Percentiles rank a stretch among this genome's conserved stretches.
Conservation (phyloP, 2,888 invertebrate genomes). For the Belgica antarctica region DNA sequence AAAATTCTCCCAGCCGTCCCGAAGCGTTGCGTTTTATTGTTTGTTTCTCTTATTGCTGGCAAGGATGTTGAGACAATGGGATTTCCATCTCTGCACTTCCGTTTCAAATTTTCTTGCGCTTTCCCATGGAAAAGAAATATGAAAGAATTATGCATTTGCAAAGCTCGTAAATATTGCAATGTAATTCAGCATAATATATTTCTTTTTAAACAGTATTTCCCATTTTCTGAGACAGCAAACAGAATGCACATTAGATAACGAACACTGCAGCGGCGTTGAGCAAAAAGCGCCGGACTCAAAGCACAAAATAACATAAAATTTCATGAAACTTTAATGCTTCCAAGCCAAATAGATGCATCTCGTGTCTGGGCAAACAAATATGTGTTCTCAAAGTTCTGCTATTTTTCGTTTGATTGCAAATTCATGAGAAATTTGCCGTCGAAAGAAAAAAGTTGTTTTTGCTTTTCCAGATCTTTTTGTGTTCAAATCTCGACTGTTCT, state of each 20-base stretch:
- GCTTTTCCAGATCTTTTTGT: background rate
- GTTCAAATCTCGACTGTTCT: background rate
- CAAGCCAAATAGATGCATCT: conserved; percentile 14
- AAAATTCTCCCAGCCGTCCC: no score
- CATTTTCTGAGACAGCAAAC: conserved; percentile 10
- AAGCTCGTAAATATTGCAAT: conserved; percentile 28
- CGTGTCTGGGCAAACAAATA: conserved; percentile 29
- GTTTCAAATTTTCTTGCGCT: background rate
- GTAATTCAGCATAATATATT: conserved; percentile 25
- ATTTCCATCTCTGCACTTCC: conserved; percentile 3
- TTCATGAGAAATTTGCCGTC: conserved; percentile 31
- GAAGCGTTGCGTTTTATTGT: no score
- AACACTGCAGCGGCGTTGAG: background rate
- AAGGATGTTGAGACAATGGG: background rate
- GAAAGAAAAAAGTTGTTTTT: conserved; percentile 5
- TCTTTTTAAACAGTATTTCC: conserved; percentile 31
- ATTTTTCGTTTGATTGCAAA: conserved; percentile 29
- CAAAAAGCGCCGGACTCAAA: background rate
- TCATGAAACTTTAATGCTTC: conserved; percentile 12
- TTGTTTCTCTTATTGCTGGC: no score
- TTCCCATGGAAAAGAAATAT: conserved; percentile 6
- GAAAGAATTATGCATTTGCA: conserved; percentile 26
- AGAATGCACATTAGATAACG: conserved; percentile 23
- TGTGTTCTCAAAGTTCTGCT: background rate
- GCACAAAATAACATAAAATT: conserved; percentile 26